Percentiles rank a stretch among this genome's conserved stretches.
These are phyloP conservation scores for Crypturellus undulatus DNA, from an alignment of 2,113 vertebrate species.

Conservation along the genomic window DNA sequence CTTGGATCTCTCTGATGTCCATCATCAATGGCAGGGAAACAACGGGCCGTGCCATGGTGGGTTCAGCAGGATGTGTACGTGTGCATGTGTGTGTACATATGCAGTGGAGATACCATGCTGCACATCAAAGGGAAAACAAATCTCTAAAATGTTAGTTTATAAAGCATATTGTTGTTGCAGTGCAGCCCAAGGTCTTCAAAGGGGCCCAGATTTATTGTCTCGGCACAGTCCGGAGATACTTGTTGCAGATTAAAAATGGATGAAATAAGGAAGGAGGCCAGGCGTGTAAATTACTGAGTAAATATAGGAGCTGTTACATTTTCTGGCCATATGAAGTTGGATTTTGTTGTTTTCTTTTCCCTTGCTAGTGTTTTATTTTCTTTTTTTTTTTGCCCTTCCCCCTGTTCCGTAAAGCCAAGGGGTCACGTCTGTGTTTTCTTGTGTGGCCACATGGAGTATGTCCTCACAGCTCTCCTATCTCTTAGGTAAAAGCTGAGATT, in stretches of 20 bases:
- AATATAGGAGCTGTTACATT: conserved; percentile 36
- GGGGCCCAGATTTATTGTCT: conserved; percentile 45
- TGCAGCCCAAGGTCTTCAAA: conserved; percentile 44
- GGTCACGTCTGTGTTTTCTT: conserved; percentile 51
- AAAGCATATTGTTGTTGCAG: conserved; percentile 28
- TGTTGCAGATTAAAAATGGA: conserved; percentile 49
- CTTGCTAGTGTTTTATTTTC: neutral
- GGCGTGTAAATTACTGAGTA: neutral
- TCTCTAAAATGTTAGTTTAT: conserved; percentile 16
- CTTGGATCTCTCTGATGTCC: neutral
- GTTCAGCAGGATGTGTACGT: neutral
- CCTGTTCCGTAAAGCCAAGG: neutral
- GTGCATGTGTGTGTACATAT: rapidly evolving
- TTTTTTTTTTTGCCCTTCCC: neutral
- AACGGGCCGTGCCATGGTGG: neutral
- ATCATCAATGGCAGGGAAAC: neutral
- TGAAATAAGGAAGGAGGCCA: conserved; percentile 30
- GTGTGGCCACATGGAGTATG: conserved; percentile 16
- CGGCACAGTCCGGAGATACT: conserved; percentile 33
- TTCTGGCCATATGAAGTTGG: conserved; percentile 9
- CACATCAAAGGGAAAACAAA: conserved; percentile 49
- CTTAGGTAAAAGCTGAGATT: conserved; percentile 56
- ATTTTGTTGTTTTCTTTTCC: conserved; percentile 16
- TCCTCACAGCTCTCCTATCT: conserved; percentile 64
- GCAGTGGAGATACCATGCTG: neutral